Base-by-base conservation (phyloP, 2,113 vertebrate species). In the Nanger granti region DNA sequence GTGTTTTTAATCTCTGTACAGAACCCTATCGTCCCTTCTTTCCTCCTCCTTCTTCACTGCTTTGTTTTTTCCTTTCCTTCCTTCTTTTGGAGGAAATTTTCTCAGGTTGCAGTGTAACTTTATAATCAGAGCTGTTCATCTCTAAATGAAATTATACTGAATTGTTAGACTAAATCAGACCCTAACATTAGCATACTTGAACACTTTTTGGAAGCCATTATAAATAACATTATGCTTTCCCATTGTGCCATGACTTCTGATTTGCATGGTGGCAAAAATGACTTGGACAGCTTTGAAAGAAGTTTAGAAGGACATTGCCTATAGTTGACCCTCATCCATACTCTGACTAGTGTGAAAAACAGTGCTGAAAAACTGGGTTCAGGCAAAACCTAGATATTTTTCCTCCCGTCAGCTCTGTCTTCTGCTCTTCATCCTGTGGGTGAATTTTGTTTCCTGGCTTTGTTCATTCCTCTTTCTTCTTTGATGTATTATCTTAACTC, bases 141-240 rank as follows among this genome's bases (percentile, higher is more conserved):
- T 94, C 28, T 57, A 47, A 85, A 57, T 37, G 31, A 96, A 89
- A 57, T 31, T 84, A 14, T 10, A 28, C 11, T 54, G 52, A 93
- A 85, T 76, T 87, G 60, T 76, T 44, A 59, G 34, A 84, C 79
- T 88, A 11, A 66, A 86, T 47, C 24, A 73, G 87, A 83, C 34
- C 11, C 64, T 87, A 52, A 20, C 37, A 57, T 54, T 7, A 84
- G 31, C 82, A 84, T 24, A 54, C 18, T 15, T 20, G 73, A 96
- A 18, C 14, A 85, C 37, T 73, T 93, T 34, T 66, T 34, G 66
- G n/a, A 24, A 92, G 4, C 12, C 41, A 24, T 94, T 84, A 10
- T 49, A 80, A 79, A 69, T 85, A 69, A 62, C 18, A 11, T 17
- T 11, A 22, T 54, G 26, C 3, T 47, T 94, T 82, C 73, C 20